Conservation (phyloP, 2,113 vertebrate genomes). For the Callocephalon fimbriatum region DNA sequence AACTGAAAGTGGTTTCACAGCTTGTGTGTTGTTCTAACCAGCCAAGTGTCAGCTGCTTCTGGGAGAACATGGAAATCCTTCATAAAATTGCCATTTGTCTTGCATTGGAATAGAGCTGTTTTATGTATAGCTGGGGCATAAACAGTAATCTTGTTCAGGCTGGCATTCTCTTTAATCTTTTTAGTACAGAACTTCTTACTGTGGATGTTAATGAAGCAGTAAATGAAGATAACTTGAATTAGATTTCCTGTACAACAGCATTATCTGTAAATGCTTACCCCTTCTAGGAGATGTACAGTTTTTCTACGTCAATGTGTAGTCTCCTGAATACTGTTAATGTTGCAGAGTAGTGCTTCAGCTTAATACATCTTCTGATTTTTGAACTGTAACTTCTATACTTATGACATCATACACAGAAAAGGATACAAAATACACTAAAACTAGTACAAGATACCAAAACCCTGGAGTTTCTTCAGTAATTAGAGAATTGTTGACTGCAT, state of each 20-base stretch:
- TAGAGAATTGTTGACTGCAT: not conserved
- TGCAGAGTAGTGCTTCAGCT: not conserved
- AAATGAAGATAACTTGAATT: not conserved
- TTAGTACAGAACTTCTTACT: not conserved
- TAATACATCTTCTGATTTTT: not conserved
- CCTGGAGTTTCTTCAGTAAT: not conserved
- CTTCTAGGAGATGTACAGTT: not conserved
- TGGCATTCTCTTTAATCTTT: not conserved
- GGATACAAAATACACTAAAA: not conserved
- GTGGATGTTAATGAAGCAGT: not conserved
- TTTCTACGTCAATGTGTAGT: not conserved
- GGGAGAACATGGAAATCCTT: not conserved
- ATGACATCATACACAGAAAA: rapidly evolving
- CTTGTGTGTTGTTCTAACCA: not conserved
- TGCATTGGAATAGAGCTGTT: not conserved
- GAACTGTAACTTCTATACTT: not conserved
- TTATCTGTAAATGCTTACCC: not conserved
- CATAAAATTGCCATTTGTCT: not conserved
- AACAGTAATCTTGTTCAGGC: not conserved
- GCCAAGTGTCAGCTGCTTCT: not conserved
- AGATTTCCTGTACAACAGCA: not conserved
- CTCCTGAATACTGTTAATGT: not conserved
- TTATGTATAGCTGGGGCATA: not conserved
- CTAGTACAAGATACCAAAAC: not conserved
- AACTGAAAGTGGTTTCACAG: not conserved